These are phyloP conservation scores for Eulemur rubriventer DNA, from an alignment of 2,797 vertebrate species.

Conservation along the genomic window DNA sequence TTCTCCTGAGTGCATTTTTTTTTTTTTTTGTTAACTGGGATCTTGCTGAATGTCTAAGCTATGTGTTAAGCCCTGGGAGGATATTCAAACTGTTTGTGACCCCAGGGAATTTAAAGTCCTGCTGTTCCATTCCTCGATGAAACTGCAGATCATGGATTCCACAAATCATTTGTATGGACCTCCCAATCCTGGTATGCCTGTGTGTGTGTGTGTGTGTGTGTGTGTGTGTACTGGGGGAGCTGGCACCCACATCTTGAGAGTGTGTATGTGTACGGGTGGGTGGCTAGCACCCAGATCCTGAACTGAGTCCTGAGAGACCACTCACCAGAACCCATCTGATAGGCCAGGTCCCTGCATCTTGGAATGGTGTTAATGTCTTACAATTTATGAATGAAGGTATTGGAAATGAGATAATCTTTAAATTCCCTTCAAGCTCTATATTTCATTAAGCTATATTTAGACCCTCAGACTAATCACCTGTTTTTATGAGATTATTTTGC, in stretches of 20 bases:
- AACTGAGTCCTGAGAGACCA: neutral
- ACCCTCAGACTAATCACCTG: neutral
- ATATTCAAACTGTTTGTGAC: neutral
- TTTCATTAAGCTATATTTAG: neutral
- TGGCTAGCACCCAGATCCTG: neutral
- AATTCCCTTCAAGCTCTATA: neutral
- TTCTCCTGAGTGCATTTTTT: neutral
- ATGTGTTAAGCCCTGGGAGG: neutral
- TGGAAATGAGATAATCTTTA: neutral
- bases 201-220: neutral
- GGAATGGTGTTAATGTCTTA: neutral
- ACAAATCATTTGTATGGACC: neutral
- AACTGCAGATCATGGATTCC: neutral
- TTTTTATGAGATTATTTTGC: constrained; percentile 16
- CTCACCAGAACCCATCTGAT: neutral
- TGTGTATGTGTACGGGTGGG: neutral
- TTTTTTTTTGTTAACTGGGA: neutral
- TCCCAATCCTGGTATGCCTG: neutral
- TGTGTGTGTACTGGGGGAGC: neutral
- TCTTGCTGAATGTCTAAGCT: neutral
- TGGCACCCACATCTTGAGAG: neutral
- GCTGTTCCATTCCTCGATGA: neutral
- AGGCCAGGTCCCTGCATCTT: neutral
- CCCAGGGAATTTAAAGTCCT: neutral
- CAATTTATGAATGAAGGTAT: neutral